phyloP scores from a whole-genome alignment of 2,797 vertebrate species.

The Ctenopoma kingsleyae region DNA sequence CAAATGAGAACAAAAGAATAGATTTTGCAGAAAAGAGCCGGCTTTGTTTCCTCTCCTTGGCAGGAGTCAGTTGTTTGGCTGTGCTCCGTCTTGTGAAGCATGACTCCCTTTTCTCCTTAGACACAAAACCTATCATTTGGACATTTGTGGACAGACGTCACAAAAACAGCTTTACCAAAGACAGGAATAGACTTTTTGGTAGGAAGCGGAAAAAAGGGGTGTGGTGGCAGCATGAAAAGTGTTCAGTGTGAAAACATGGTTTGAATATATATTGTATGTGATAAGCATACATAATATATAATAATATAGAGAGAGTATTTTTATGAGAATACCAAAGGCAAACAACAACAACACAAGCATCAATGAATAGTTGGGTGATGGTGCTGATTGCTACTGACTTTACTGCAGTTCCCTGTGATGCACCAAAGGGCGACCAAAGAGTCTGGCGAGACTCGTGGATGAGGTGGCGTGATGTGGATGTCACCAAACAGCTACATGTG shows the following conservation, averaged over 20 bases:
- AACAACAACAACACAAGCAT: constrained; percentile 7
- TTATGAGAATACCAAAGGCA: constrained; percentile 12
- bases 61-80: constrained; percentile 70
- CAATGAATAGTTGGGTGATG: background rate
- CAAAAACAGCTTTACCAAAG: constrained; percentile 62
- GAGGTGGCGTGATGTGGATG: background rate
- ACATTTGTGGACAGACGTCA: constrained; percentile 67
- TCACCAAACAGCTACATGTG: background rate
- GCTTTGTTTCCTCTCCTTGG: constrained; percentile 69
- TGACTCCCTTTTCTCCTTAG: constrained; percentile 59
- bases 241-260: constrained; percentile 29
- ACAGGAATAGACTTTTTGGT: constrained; percentile 75
- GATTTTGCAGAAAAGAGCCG: constrained; percentile 59
- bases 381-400: background rate
- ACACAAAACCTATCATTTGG: constrained; percentile 79
- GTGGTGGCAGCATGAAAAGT: constrained; percentile 57
- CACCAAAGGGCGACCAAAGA: background rate
- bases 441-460: background rate
- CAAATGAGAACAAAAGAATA: constrained; percentile 64
- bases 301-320: no score
- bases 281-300: background rate
- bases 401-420: background rate
- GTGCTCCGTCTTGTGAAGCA: constrained; percentile 66
- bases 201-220: constrained; percentile 49
- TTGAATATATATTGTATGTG: constrained; percentile 15